phyloP scores from a whole-genome alignment of 2,797 vertebrate species.

The Gephyroberyx darwinii region DNA sequence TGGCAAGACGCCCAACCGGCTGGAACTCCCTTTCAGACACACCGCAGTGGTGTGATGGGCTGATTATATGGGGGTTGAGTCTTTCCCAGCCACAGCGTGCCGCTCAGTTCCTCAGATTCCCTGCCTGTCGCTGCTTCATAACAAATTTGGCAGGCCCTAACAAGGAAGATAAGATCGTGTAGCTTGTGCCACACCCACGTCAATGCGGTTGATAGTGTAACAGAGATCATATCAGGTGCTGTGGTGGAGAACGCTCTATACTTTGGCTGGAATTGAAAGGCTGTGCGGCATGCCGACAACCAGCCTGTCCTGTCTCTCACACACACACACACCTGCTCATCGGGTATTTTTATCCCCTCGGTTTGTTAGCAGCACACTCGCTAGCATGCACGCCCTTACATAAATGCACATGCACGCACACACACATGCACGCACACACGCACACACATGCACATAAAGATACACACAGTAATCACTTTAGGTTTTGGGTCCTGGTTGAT shows the following conservation, averaged over 20 bases:
- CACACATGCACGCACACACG: slow-evolving; percentile 5
- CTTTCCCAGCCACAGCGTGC: slow-evolving; percentile 27
- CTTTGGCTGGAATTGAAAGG: slow-evolving; percentile 61
- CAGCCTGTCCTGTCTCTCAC: slow-evolving; percentile 31
- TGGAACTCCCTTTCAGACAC: slow-evolving; percentile 28
- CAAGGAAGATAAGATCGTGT: slow-evolving; percentile 47
- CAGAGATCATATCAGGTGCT: slow-evolving; percentile 54
- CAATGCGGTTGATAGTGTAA: slow-evolving; percentile 34
- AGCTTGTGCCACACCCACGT: slow-evolving; percentile 23
- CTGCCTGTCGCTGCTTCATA: slow-evolving; percentile 25
- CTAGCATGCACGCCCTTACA: slow-evolving; percentile 30
- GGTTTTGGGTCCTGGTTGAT: slow-evolving; percentile 61
- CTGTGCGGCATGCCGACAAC: slow-evolving; percentile 32
- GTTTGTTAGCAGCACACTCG: slow-evolving; percentile 40
- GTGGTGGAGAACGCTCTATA: slow-evolving; percentile 32
- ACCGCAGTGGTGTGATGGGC: slow-evolving; percentile 25
- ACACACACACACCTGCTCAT: slow-evolving; percentile 60
- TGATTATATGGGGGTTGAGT: slow-evolving; percentile 36
- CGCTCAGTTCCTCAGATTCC: slow-evolving; percentile 40
- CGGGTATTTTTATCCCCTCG: slow-evolving; percentile 48
- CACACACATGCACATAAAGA: slow-evolving; percentile 12
- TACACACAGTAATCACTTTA: slow-evolving; percentile 55
- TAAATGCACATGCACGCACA: slow-evolving; percentile 20
- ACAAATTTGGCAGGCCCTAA: slow-evolving; percentile 29
- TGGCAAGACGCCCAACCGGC: slow-evolving; percentile 39